Evolutionary conservation across 2,888 invertebrate species (phyloP), one percentile per base, ranked within the genome.

Genomic region (Macrophya annulata): DNA sequence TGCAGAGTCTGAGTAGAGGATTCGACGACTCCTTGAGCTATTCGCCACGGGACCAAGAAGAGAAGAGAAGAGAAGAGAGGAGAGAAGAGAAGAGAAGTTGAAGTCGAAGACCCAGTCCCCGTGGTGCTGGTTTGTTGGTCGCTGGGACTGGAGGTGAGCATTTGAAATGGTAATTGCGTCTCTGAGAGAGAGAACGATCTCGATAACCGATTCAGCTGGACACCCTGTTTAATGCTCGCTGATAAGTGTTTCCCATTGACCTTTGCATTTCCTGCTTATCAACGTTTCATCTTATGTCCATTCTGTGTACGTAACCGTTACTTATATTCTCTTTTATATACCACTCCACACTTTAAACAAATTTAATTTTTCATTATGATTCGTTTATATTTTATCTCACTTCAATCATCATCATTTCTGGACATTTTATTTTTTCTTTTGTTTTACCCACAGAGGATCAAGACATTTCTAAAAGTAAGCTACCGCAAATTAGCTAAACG

Each of bases 91-190:
- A n/a, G 62, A 68, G 37, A 71, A 31, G 71, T 71, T 5, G 17
- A 37, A 31, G 77, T 55, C 89, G 90, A 88, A 90, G 25, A 17
- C 55, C 55, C 55, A 10, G 74, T 74, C 74, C 21, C 43, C 17
- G 45, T 15, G 45, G 45, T 43, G 12, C 10, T 45, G 74, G 4
- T 31, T 43, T 43, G 12, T 4, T 45, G 74, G 4, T 31, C n/a
- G 21, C 74, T 43, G 89, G 90, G 91, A 90, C 89, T 88, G 88
- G 89, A 91, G 91, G 90, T 90, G 90, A 90, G 90, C 91, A 92
- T 92, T 92, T 92, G 91, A 92, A 92, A 92, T 92, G 92, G 92
- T 92, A 92, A 92, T 92, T 91, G 90, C 90, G 89, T 82, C 65
- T 87, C 31, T 86, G 85, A 88, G 88, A 88, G 88, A 88, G 88